Conservation (phyloP, 1,140 invertebrate genomes). For the Nomia melanderi region DNA sequence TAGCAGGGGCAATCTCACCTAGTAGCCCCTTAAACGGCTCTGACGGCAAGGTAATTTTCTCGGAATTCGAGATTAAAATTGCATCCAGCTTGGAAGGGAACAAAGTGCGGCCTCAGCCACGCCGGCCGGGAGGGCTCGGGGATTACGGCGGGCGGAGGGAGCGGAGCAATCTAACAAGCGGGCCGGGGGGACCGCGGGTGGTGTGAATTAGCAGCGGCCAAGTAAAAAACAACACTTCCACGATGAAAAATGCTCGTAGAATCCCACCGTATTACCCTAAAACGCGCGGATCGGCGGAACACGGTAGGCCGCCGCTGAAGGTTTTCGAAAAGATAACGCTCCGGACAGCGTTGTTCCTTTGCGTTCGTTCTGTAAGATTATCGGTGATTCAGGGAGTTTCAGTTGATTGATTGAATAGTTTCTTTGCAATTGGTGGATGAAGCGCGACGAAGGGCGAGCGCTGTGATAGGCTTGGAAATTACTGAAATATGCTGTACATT, state of each 20-base stretch:
- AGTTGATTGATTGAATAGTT: too few species aligned
- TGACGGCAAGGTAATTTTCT: slow-evolving; percentile 80
- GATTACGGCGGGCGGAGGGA: slow-evolving; percentile 17
- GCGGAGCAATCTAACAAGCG: slow-evolving; percentile 61
- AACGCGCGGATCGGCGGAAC: neutral
- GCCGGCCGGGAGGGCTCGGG: slow-evolving; percentile 26
- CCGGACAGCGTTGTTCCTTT: too few species aligned
- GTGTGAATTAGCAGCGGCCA: slow-evolving; percentile 65
- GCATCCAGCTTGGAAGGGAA: slow-evolving; percentile 71
- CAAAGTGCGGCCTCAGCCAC: slow-evolving; percentile 68
- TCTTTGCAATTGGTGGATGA: too few species aligned
- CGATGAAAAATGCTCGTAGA: slow-evolving; percentile 46
- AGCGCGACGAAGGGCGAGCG: too few species aligned
- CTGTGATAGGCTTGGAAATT: too few species aligned
- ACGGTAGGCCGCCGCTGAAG: neutral
- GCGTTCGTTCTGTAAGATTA: too few species aligned
- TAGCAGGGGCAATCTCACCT: slow-evolving; percentile 78
- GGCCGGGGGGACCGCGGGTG: slow-evolving; percentile 45
- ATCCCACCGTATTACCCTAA: slow-evolving; percentile 44
- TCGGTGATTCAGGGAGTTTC: too few species aligned
- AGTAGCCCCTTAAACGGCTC: slow-evolving; percentile 78
- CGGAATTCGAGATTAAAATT: slow-evolving; percentile 81
- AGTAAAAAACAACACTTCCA: slow-evolving; percentile 48
- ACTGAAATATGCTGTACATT: too few species aligned
- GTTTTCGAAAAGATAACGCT: neutral